Conservation (phyloP, 2,113 vertebrate genomes). For the Paracanthobrama guichenoti region DNA sequence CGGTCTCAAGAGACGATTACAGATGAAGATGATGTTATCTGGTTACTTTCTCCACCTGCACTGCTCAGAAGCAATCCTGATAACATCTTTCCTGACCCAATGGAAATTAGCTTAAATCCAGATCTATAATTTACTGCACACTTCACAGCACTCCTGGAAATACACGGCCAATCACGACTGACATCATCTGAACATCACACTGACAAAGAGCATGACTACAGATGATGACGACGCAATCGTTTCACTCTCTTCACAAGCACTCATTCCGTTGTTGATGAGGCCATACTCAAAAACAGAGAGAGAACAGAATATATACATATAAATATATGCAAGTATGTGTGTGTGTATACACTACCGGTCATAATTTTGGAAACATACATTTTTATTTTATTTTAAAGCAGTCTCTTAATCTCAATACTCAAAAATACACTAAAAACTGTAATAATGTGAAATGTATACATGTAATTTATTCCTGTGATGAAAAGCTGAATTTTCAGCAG, state of each 20-base stretch:
- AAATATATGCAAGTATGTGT: not conserved
- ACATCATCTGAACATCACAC: not conserved
- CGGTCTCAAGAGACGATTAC: not conserved
- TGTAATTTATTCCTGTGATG: too few relatives aligned
- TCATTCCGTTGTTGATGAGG: not conserved
- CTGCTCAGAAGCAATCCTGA: constrained; percentile 10
- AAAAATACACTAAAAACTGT: too few relatives aligned
- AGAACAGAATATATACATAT: not conserved
- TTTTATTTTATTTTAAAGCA: too few relatives aligned
- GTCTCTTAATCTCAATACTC: too few relatives aligned
- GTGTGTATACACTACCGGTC: too few relatives aligned
- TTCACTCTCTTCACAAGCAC: not conserved
- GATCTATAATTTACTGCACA: constrained; percentile 6
- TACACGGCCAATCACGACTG: not conserved
- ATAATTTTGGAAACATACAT: too few relatives aligned
- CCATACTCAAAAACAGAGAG: not conserved
- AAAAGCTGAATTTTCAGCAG: too few relatives aligned
- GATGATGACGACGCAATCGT: not conserved
- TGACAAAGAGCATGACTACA: not conserved
- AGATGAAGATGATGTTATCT: constrained; percentile 1
- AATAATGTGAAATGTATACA: too few relatives aligned
- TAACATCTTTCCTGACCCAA: not conserved
- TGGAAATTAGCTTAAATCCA: constrained; percentile 9
- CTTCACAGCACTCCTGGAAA: not conserved
- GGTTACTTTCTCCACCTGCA: not conserved